Evolutionary conservation across 1,140 invertebrate species (phyloP).

Genomic region (Panonychus citri): DNA sequence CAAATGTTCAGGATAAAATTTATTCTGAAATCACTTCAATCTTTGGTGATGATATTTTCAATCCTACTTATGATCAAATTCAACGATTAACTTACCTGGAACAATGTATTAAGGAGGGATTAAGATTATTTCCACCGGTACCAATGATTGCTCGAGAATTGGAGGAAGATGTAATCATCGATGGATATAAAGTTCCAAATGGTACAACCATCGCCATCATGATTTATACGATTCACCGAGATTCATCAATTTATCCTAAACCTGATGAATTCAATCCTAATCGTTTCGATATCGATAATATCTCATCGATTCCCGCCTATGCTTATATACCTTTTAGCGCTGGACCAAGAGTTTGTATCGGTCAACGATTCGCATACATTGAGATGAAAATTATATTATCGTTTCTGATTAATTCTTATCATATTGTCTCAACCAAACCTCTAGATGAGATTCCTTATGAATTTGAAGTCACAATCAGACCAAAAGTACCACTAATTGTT

Average conservation of each 20-base stretch:
- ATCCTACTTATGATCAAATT: conserved; percentile 21
- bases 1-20: conserved; percentile 19
- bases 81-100: conserved; percentile 22
- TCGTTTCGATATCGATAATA: conserved; percentile 35
- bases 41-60: conserved; percentile 17
- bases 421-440: neutral
- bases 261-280: conserved; percentile 50
- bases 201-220: conserved; percentile 24
- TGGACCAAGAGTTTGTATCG: conserved; percentile 23
- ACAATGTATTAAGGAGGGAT: conserved; percentile 30
- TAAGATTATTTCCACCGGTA: conserved; percentile 33
- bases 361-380: conserved; percentile 31
- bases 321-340: conserved; percentile 23
- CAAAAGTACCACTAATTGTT: neutral
- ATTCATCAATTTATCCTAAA: conserved; percentile 36
- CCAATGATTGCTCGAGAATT: conserved; percentile 31
- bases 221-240: conserved; percentile 34
- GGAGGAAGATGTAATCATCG: conserved; percentile 22
- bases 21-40: conserved; percentile 20
- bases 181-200: conserved; percentile 17
- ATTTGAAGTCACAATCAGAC: neutral
- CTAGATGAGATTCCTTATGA: neutral
- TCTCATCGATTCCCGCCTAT: conserved; percentile 22
- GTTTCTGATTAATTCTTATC: neutral
- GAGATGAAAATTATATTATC: conserved; percentile 27